Conservation (phyloP, 2,113 vertebrate genomes). For the Orycteropus afer region DNA sequence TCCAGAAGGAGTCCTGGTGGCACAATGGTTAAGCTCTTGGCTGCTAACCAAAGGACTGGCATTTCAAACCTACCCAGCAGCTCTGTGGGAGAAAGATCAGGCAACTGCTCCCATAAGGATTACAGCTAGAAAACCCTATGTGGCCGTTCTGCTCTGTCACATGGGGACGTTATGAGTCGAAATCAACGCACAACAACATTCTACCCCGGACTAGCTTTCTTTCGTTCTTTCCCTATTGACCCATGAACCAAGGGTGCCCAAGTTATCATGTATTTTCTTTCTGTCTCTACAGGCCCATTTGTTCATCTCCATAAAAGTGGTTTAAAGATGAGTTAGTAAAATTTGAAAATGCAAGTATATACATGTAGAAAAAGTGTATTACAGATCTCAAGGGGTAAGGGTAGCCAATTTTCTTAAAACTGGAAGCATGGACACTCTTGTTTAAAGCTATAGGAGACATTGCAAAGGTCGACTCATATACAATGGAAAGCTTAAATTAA, state of each 20-base stretch:
- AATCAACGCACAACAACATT: not conserved
- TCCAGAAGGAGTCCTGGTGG: not conserved
- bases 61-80: not conserved
- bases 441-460: not conserved
- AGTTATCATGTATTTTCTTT: slow-evolving; percentile 11
- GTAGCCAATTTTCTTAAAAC: not conserved
- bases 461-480: not conserved
- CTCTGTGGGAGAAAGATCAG: not conserved
- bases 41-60: not conserved
- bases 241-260: not conserved
- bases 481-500: not conserved
- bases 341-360: not conserved
- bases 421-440: not conserved
- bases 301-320: not conserved
- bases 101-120: not conserved
- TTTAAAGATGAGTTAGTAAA: slow-evolving; percentile 22
- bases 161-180: not conserved
- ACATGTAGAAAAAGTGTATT: not conserved
- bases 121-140: not conserved
- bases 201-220: not conserved
- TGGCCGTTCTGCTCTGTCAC: not conserved
- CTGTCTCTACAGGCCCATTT: not conserved
- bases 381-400: not conserved
- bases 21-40: not conserved
- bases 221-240: not conserved